Evolutionary conservation across 1,140 invertebrate species (phyloP).

Genomic region (Phortica variegata): DNA sequence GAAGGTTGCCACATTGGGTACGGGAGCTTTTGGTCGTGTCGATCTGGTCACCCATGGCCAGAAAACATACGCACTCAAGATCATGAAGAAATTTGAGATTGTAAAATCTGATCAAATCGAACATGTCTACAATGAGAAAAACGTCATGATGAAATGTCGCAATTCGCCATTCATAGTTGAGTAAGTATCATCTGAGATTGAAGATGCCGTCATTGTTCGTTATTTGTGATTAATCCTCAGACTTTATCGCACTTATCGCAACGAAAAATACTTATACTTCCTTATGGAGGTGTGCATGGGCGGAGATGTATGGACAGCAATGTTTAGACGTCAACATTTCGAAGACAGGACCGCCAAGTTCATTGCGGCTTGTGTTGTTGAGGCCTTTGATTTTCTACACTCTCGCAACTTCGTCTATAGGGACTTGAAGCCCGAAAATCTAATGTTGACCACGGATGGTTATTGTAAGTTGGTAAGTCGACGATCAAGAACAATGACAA

Average conservation of each 20-base stretch:
- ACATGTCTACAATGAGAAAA: conserved; percentile 89
- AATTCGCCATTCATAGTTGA: conserved; percentile 80
- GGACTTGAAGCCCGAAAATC: conserved; percentile 94
- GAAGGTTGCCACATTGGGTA: conserved; percentile 82
- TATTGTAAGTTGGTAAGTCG: conserved; percentile 83
- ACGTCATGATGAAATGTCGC: conserved; percentile 78
- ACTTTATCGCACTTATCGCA: conserved; percentile 90
- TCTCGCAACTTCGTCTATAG: conserved; percentile 84
- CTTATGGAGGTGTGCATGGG: conserved; percentile 95
- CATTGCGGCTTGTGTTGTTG: conserved; percentile 87
- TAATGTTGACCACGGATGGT: conserved; percentile 82
- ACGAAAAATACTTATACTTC: conserved; percentile 95
- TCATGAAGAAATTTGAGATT: conserved; percentile 89
- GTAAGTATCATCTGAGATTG: conserved; percentile 58
- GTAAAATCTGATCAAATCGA: conserved; percentile 91
- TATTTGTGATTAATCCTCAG: conserved; percentile 58
- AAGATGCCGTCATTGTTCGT: neutral
- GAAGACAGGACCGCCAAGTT: conserved; percentile 84
- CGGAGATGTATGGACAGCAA: conserved; percentile 95
- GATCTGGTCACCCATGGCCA: conserved; percentile 73
- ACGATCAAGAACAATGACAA: neutral
- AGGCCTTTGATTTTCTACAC: conserved; percentile 90
- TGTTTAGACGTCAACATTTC: conserved; percentile 79
- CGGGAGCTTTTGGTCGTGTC: conserved; percentile 91
- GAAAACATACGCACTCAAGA: conserved; percentile 84